Percentiles rank a stretch among this genome's conserved stretches.
Evolutionary conservation across 1,140 invertebrate species (phyloP).

Genomic region (Zophobas morio): DNA sequence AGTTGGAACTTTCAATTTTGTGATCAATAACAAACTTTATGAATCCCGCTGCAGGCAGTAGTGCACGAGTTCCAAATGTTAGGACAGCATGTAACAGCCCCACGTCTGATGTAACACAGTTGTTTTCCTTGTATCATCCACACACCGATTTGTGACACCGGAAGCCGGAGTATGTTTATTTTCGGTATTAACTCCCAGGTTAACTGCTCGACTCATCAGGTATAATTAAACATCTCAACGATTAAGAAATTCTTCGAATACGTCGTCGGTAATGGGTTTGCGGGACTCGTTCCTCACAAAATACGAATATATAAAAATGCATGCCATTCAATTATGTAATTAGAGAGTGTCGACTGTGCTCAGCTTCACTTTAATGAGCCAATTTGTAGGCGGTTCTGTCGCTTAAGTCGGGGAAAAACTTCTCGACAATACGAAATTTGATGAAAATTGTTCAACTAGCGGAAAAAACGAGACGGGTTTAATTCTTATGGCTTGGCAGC

Average conservation of each 20-base stretch:
- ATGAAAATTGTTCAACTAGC: constrained; percentile 43
- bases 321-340: neutral
- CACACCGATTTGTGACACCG: constrained; percentile 28
- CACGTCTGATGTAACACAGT: constrained; percentile 26
- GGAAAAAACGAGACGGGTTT: constrained; percentile 41
- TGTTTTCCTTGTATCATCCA: constrained; percentile 26
- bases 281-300: no score
- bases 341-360: neutral
- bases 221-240: constrained; percentile 20
- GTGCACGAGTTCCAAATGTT: neutral
- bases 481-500: constrained; percentile 45
- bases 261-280: no score
- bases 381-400: neutral
- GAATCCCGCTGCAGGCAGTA: neutral
- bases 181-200: constrained; percentile 22
- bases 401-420: neutral
- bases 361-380: constrained; percentile 6
- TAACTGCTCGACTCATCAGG: constrained; percentile 8
- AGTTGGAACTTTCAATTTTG: constrained; percentile 22
- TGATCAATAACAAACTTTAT: constrained; percentile 3
- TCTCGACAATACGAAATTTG: constrained; percentile 15
- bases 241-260: neutral
- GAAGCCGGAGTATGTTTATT: constrained; percentile 44
- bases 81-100: neutral
- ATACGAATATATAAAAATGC: neutral